Conservation (phyloP, 2,113 vertebrate genomes). For the Megalops atlanticus region DNA sequence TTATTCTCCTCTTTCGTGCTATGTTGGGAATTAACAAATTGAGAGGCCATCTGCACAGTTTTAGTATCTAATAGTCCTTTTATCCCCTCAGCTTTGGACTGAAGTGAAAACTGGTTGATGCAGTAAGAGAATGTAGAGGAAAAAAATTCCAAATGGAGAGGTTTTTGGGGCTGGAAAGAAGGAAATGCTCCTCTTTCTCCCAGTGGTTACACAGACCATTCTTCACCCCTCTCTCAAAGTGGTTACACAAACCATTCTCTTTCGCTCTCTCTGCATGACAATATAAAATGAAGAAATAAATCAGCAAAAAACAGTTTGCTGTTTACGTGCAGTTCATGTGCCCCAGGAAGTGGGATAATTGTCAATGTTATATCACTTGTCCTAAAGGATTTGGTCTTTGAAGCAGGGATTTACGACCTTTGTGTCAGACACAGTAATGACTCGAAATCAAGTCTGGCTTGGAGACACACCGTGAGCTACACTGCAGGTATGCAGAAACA, state of each 20-base stretch:
- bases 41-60: too few species aligned
- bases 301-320: constrained; percentile 43
- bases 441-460: constrained; percentile 38
- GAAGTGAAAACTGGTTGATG: too few species aligned
- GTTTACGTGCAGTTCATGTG: constrained; percentile 42
- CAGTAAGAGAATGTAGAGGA: too few species aligned
- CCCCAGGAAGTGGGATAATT: constrained; percentile 54
- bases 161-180: too few species aligned
- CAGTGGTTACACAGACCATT: neutral
- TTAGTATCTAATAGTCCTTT: too few species aligned
- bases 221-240: constrained; percentile 31
- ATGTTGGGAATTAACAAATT: too few species aligned
- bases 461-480: neutral
- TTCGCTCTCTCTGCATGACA: constrained; percentile 16
- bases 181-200: constrained; percentile 14
- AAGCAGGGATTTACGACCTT: constrained; percentile 64
- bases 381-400: constrained; percentile 63
- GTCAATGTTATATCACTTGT: constrained; percentile 57
- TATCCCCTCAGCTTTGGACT: too few species aligned
- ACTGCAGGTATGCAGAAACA: neutral
- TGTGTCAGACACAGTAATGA: constrained; percentile 57
- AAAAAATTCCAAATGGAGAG: too few species aligned
- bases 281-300: constrained; percentile 54
- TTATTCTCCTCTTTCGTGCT: too few species aligned
- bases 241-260: neutral